Conservation (phyloP, 37 sponge, comb jelly and placozoan species). For the Halisarca cf. caerulea region DNA sequence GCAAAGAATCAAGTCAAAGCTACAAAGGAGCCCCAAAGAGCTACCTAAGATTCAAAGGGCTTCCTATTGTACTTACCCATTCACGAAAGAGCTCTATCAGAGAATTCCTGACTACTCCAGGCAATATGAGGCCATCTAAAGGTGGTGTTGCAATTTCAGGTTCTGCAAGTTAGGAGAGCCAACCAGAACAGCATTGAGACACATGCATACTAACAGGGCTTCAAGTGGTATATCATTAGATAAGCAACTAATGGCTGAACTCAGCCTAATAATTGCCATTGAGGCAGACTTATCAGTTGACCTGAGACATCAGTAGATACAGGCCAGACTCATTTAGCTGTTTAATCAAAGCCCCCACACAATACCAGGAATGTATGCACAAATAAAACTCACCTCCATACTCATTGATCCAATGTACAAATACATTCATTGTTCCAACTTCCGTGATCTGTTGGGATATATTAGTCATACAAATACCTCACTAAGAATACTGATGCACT, state of each 20-base stretch:
- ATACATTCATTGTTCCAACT: constrained; percentile 99
- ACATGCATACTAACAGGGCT: too few species aligned
- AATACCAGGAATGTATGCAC: too few species aligned
- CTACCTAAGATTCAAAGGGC: not conserved
- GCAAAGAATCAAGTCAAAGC: too few species aligned
- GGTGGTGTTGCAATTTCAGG: constrained; percentile 99
- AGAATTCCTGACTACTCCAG: constrained; percentile 93
- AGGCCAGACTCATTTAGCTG: too few species aligned
- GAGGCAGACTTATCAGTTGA: too few species aligned
- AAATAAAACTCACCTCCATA: constrained; percentile 85
- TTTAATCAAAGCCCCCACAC: too few species aligned
- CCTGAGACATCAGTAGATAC: too few species aligned
- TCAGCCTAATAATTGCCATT: too few species aligned
- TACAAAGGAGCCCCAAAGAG: too few species aligned
- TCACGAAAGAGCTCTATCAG: constrained; percentile 76
- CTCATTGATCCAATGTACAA: constrained; percentile 94
- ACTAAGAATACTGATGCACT: not conserved
- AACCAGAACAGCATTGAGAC: too few species aligned
- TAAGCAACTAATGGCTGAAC: too few species aligned
- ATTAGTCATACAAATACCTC: not conserved
- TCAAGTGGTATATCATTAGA: too few species aligned
- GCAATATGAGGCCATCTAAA: constrained; percentile 89
- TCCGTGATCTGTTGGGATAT: constrained; percentile 80
- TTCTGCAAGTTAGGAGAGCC: constrained; percentile 44
- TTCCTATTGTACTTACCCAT: constrained; percentile 75